Evolutionary conservation across 1,140 invertebrate species (phyloP).

Genomic region (Melanaphis sacchari): DNA sequence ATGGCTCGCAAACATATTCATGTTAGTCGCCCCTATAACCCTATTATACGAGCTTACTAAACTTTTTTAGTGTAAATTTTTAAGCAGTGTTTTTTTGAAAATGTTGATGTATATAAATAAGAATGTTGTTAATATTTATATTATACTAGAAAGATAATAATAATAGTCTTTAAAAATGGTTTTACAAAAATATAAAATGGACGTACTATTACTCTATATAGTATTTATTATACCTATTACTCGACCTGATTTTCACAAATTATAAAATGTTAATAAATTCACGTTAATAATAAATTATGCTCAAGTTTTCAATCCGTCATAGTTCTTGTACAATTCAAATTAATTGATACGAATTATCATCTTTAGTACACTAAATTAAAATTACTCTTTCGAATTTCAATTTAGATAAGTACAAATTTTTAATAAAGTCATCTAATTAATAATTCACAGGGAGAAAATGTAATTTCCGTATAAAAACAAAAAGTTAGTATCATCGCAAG

Average conservation of each 20-base stretch:
- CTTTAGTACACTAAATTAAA: neutral
- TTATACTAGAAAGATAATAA: neutral
- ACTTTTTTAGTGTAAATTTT: neutral
- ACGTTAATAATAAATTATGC: neutral
- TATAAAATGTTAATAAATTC: neutral
- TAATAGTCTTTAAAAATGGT: neutral
- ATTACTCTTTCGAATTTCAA: neutral
- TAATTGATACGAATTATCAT: neutral
- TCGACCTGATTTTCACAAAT: neutral
- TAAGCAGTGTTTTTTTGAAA: neutral
- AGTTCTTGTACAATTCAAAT: neutral
- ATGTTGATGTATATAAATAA: neutral
- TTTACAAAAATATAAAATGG: neutral
- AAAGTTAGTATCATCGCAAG: neutral
- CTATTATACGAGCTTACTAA: too few relatives aligned
- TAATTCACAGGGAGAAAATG: neutral
- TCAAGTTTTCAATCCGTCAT: neutral
- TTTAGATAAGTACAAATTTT: neutral
- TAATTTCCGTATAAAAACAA: neutral
- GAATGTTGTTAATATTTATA: neutral
- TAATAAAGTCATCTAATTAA: neutral
- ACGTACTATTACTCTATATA: neutral
- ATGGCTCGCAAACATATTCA: too few relatives aligned
- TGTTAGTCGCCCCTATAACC: too few relatives aligned
- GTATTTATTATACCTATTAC: neutral